Percentiles rank a stretch among this genome's conserved stretches.
Conservation (phyloP, 2,797 vertebrate species). For the Nothura maculosa region DNA sequence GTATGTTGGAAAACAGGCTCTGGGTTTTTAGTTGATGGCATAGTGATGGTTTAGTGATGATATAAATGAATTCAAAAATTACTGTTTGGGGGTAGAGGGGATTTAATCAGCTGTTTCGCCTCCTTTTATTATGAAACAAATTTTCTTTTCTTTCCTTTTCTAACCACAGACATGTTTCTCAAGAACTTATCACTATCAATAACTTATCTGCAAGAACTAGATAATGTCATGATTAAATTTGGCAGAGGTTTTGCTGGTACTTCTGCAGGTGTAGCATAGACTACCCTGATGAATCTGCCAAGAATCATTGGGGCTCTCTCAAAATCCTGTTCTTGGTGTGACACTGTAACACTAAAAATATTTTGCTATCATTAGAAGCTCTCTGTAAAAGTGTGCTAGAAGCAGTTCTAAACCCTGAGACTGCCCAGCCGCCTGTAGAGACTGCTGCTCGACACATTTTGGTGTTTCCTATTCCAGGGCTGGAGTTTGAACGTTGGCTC, state of each 20-base stretch:
- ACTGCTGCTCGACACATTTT: background rate
- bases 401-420: background rate
- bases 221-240: background rate
- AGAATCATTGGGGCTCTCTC: background rate
- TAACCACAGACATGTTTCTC: background rate
- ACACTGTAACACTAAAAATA: background rate
- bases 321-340: background rate
- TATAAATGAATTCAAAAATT: background rate
- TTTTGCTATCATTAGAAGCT: slow-evolving; percentile 13
- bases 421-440: background rate
- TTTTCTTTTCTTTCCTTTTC: background rate
- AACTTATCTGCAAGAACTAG: background rate
- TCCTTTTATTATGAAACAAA: background rate
- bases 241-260: background rate
- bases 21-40: background rate
- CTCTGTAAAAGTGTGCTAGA: background rate
- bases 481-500: slow-evolving; percentile 95
- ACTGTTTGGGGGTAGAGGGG: background rate
- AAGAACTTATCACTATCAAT: background rate
- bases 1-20: background rate
- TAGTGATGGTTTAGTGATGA: background rate
- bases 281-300: background rate
- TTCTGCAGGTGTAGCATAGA: background rate
- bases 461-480: slow-evolving; percentile 80
- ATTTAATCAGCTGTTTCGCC: background rate